Percentiles rank a stretch among this genome's conserved stretches.
Conservation (phyloP, 2,797 vertebrate species). For the Crocidura indochinensis region DNA sequence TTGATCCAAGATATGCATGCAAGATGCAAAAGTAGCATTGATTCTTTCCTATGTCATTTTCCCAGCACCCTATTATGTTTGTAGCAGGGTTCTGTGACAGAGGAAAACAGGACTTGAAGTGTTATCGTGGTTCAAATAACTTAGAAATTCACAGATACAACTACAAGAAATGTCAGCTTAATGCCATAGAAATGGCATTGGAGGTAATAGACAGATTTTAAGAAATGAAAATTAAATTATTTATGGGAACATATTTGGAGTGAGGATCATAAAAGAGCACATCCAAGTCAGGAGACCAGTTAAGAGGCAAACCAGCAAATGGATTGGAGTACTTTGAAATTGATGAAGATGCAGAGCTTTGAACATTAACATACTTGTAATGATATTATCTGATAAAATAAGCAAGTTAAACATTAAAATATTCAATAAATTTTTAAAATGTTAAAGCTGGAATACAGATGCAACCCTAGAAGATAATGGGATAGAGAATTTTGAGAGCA, state of each 20-base stretch:
- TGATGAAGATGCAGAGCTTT: too few relatives aligned
- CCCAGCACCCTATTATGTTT: background rate
- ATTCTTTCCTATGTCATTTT: too few relatives aligned
- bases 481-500: background rate
- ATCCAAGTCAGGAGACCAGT: background rate
- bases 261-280: background rate
- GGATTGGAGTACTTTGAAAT: too few relatives aligned
- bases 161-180: slow-evolving; percentile 1
- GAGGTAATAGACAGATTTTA: background rate
- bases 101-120: background rate
- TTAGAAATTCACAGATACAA: background rate
- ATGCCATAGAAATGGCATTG: background rate
- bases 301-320: background rate
- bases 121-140: background rate
- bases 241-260: background rate
- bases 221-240: background rate
- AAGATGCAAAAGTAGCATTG: too few relatives aligned
- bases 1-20: too few relatives aligned
- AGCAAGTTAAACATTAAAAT: background rate
- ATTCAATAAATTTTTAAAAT: background rate
- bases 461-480: background rate
- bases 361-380: too few relatives aligned
- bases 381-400: background rate
- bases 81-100: background rate
- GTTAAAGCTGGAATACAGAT: background rate